These are phyloP conservation scores for Sebastolobus altivelis DNA, from an alignment of 2,797 vertebrate species.

Conservation along the genomic window DNA sequence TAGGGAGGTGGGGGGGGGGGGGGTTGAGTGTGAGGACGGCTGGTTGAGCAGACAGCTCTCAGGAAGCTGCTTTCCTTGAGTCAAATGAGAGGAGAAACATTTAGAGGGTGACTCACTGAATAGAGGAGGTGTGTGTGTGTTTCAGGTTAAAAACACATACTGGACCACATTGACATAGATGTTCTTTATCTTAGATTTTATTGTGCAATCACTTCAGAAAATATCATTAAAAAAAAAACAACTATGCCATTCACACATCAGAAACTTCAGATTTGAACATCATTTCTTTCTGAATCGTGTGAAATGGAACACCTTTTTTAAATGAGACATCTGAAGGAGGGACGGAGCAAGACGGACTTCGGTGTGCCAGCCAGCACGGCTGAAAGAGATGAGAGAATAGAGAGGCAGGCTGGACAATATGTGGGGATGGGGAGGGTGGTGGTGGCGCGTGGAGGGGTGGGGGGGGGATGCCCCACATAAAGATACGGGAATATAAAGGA, in stretches of 20 bases:
- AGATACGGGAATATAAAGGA: constrained; percentile 63
- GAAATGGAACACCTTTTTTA: constrained; percentile 42
- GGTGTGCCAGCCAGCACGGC: constrained; percentile 30
- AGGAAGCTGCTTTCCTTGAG: constrained; percentile 62
- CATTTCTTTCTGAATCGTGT: constrained; percentile 8
- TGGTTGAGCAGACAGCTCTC: constrained; percentile 58
- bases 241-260: neutral
- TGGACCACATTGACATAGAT: constrained; percentile 43
- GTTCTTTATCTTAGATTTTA: constrained; percentile 26
- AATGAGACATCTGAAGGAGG: constrained; percentile 40
- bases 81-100: constrained; percentile 66
- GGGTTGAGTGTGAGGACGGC: constrained; percentile 14
- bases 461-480: constrained; percentile 66
- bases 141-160: constrained; percentile 55
- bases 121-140: constrained; percentile 53
- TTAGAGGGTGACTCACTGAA: constrained; percentile 70
- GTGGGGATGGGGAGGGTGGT: constrained; percentile 25
- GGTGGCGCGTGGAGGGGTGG: neutral
- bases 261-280: constrained; percentile 33
- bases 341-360: constrained; percentile 29
- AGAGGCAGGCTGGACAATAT: constrained; percentile 60
- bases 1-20: neutral
- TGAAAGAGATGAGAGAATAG: constrained; percentile 48
- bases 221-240: neutral
- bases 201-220: constrained; percentile 37